phyloP scores from a whole-genome alignment of 2,888 invertebrate genomes.

The Stictocephala bisonia region DNA sequence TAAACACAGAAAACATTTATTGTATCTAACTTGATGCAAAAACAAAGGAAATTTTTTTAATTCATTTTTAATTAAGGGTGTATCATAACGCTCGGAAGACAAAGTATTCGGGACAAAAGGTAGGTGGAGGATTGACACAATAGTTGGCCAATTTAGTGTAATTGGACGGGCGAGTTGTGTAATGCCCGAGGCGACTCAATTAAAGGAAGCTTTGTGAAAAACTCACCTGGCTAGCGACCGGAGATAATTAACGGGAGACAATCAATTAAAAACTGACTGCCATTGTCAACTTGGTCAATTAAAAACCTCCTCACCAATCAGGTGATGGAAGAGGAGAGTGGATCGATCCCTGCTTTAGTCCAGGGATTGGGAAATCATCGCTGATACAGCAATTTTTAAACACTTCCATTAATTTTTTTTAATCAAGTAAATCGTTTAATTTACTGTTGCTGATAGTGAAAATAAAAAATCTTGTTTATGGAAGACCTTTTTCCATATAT shows the following conservation, averaged over 20 bases:
- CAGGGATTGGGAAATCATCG: too few relatives aligned
- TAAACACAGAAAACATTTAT: too few relatives aligned
- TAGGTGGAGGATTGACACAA: neutral
- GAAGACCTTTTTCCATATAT: too few relatives aligned
- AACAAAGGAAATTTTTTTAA: too few relatives aligned
- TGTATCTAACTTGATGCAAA: too few relatives aligned
- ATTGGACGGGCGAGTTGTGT: slow-evolving; percentile 30
- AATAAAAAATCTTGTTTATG: too few relatives aligned
- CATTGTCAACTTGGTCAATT: slow-evolving; percentile 38
- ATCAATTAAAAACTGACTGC: slow-evolving; percentile 38
- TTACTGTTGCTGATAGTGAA: too few relatives aligned
- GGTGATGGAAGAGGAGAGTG: neutral
- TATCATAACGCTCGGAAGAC: neutral
- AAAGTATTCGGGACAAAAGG: neutral
- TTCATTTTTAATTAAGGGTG: slow-evolving; percentile 30
- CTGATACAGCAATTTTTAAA: too few relatives aligned
- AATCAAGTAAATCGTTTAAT: too few relatives aligned
- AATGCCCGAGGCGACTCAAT: slow-evolving; percentile 32
- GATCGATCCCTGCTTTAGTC: too few relatives aligned
- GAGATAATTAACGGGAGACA: slow-evolving; percentile 39
- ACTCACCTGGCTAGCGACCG: slow-evolving; percentile 23
- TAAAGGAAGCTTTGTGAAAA: slow-evolving; percentile 11
- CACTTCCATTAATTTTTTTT: too few relatives aligned
- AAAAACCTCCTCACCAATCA: slow-evolving; percentile 9
- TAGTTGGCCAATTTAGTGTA: too few relatives aligned